A percentile compares a stretch with the other conserved stretches of the same genome.
Evolutionary conservation across 2,113 vertebrate species (phyloP).

Genomic region (Gallinago jamesoni): DNA sequence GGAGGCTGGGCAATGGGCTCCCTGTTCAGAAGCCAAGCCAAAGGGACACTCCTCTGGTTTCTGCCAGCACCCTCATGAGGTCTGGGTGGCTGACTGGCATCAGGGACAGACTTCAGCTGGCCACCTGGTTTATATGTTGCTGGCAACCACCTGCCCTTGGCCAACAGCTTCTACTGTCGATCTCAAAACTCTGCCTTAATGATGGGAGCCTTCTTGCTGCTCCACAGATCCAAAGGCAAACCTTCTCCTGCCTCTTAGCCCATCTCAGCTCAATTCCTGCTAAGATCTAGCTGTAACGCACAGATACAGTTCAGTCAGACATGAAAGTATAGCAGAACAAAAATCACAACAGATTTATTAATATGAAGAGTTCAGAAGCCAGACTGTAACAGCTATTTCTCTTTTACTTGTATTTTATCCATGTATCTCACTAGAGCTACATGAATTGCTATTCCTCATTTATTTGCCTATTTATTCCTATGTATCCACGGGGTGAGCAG

Average conservation of each 20-base stretch:
- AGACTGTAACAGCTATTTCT: background rate
- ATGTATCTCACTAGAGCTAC: background rate
- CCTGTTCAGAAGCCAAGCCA: rapidly evolving
- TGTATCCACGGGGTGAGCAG: rapidly evolving
- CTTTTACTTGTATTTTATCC: background rate
- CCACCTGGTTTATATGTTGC: background rate
- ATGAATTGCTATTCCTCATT: background rate
- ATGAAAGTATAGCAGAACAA: background rate
- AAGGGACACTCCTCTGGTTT: background rate
- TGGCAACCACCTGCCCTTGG: background rate
- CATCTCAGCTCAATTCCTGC: background rate
- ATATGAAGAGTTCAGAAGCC: background rate
- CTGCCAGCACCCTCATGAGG: background rate
- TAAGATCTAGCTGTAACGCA: background rate
- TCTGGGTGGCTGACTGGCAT: background rate
- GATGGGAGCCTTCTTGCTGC: background rate
- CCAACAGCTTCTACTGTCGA: background rate
- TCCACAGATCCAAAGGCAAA: background rate
- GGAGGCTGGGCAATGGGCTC: background rate
- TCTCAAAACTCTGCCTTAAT: background rate
- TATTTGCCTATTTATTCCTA: background rate
- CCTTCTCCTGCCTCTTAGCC: background rate
- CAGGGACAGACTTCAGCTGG: background rate
- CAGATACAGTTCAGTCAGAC: background rate
- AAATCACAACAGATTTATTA: background rate